Conservation (phyloP, 2,797 vertebrate genomes). For the Darevskia nairensis region DNA sequence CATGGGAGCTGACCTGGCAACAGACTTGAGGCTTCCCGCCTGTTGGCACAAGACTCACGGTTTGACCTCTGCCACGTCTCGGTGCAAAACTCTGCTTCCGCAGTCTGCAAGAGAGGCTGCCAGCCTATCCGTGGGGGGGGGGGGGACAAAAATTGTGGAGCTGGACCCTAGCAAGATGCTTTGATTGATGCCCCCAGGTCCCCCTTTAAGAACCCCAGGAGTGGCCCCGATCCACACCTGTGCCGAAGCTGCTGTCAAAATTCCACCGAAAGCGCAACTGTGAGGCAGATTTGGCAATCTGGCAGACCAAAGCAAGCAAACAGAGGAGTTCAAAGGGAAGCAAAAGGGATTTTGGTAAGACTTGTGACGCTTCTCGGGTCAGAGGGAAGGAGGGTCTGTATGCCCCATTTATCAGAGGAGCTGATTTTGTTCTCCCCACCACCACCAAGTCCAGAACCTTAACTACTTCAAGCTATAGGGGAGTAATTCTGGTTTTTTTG, state of each 20-base stretch:
- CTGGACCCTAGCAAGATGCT: neutral
- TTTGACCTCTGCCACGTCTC: neutral
- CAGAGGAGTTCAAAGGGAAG: neutral
- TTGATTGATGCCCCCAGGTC: fast-evolving
- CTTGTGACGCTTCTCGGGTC: neutral
- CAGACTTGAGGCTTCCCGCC: neutral
- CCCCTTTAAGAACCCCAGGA: neutral
- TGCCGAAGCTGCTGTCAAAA: neutral
- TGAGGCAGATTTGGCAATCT: neutral
- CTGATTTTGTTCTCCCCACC: fast-evolving
- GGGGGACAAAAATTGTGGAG: neutral
- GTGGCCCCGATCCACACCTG: neutral
- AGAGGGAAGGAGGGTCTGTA: neutral
- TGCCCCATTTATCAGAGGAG: fast-evolving
- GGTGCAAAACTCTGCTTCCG: fast-evolving
- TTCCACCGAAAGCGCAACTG: neutral
- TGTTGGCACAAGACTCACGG: neutral
- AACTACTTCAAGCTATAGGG: constrained; percentile 32
- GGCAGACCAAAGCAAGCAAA: neutral
- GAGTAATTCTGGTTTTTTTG: constrained; percentile 21
- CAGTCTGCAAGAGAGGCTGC: neutral
- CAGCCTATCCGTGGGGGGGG: fast-evolving
- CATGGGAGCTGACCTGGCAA: neutral
- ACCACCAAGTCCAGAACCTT: neutral
- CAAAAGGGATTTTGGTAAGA: neutral